A percentile compares a stretch with the other conserved stretches of the same genome.
Conservation (phyloP, 1,140 invertebrate species). For the Pinna nobilis region DNA sequence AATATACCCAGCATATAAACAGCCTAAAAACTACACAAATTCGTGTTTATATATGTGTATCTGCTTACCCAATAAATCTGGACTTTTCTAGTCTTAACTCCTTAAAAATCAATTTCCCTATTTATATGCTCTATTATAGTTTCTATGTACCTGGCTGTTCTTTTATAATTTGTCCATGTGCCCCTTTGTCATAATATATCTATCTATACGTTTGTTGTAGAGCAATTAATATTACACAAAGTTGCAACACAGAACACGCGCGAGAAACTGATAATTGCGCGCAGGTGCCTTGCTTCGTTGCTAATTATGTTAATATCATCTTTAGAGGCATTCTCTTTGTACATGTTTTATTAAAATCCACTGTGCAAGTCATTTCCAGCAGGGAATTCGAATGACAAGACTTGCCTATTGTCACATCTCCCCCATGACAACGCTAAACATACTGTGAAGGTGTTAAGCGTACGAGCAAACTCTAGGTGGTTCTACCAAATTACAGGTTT, state of each 20-base stretch:
- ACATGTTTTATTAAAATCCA: conserved; percentile 13
- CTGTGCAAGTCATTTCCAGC: too few species aligned
- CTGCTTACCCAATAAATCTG: too few species aligned
- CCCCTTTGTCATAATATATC: too few species aligned
- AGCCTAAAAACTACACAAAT: too few species aligned
- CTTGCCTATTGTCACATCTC: conserved; percentile 1
- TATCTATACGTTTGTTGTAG: too few species aligned
- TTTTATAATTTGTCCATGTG: too few species aligned
- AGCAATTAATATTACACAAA: too few species aligned
- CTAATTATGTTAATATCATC: background rate
- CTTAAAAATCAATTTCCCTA: conserved; percentile 8
- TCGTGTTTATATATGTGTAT: too few species aligned
- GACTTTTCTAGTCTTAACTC: background rate
- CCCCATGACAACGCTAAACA: conserved; percentile 8
- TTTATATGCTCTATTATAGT: background rate
- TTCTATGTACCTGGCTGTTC: conserved; percentile 15
- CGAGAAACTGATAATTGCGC: conserved; percentile 13
- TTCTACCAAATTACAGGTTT: background rate
- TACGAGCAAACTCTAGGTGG: background rate
- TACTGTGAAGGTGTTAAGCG: conserved; percentile 6
- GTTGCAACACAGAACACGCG: too few species aligned
- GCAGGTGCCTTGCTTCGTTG: too few species aligned
- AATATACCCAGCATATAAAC: too few species aligned
- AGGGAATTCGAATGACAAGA: background rate
- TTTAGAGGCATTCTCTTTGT: conserved; percentile 13